phyloP scores from a whole-genome alignment of 1,140 invertebrate genomes.

The Drosophila orosa region DNA sequence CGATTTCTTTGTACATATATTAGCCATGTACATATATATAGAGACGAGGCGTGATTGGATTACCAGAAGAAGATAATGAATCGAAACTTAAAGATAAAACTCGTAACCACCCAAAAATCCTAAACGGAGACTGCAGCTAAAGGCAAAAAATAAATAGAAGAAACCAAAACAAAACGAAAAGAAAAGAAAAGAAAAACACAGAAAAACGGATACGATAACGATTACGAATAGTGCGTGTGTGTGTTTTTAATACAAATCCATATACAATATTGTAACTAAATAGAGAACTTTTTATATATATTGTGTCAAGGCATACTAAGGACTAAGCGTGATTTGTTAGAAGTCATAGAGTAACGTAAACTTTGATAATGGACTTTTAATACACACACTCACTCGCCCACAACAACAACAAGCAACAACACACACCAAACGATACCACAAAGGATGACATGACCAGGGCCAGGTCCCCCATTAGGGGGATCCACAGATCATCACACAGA shows the following conservation, averaged over 20 bases:
- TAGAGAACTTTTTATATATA: constrained; percentile 80
- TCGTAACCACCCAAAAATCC: constrained; percentile 80
- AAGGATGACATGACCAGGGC: constrained; percentile 21
- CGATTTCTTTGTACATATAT: constrained; percentile 48
- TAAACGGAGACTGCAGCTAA: constrained; percentile 79
- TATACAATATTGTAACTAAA: constrained; percentile 69
- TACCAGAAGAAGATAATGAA: constrained; percentile 62
- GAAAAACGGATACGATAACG: constrained; percentile 33
- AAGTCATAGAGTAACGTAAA: constrained; percentile 70
- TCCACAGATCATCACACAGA: constrained; percentile 17
- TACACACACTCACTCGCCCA: constrained; percentile 50
- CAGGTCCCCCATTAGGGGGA: not conserved
- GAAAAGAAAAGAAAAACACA: constrained; percentile 5
- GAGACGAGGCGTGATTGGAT: constrained; percentile 33
- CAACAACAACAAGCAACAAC: constrained; percentile 4
- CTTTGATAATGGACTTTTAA: constrained; percentile 79
- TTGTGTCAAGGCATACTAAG: constrained; percentile 67
- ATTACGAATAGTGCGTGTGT: constrained; percentile 56
- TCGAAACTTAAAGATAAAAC: constrained; percentile 75
- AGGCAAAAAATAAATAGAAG: constrained; percentile 36
- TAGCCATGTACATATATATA: constrained; percentile 49
- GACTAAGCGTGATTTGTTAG: constrained; percentile 76
- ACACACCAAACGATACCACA: constrained; percentile 17
- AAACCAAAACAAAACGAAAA: constrained; percentile 30
- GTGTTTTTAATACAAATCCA: constrained; percentile 74